phyloP scores from a whole-genome alignment of 2,888 invertebrate genomes.

The Chouioia cunea region DNA sequence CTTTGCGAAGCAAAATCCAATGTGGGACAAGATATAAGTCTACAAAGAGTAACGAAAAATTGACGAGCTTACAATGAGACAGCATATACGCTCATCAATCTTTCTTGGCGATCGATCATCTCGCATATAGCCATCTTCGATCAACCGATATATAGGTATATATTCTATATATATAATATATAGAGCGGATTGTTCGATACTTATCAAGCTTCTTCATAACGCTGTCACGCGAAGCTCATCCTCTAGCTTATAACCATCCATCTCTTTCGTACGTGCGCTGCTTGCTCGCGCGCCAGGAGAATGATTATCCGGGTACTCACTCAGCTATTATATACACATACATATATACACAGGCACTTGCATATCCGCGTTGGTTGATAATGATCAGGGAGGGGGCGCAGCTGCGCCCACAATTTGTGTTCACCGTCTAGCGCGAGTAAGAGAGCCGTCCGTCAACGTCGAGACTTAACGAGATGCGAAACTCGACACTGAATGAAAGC shows the following conservation, averaged over 20 bases:
- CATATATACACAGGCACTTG: too few relatives aligned
- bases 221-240: slow-evolving; percentile 39
- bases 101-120: slow-evolving; percentile 36
- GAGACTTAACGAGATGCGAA: slow-evolving; percentile 45
- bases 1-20: too few relatives aligned
- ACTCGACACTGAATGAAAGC: slow-evolving; percentile 44
- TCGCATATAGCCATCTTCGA: too few relatives aligned
- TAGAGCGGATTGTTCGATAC: slow-evolving; percentile 52
- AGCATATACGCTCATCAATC: slow-evolving; percentile 35
- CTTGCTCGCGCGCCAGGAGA: slow-evolving; percentile 49
- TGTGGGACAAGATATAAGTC: too few relatives aligned
- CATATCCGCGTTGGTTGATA: slow-evolving; percentile 62
- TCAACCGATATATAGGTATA: background rate
- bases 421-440: slow-evolving; percentile 61
- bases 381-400: slow-evolving; percentile 59
- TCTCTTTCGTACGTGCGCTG: slow-evolving; percentile 23
- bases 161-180: background rate
- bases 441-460: slow-evolving; percentile 67
- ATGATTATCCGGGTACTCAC: slow-evolving; percentile 59
- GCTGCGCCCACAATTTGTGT: slow-evolving; percentile 66
- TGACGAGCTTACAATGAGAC: slow-evolving; percentile 15
- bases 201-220: slow-evolving; percentile 55
- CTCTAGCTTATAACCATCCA: slow-evolving; percentile 19
- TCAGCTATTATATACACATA: slow-evolving; percentile 7
- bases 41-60: slow-evolving; percentile 16